Percentiles rank a stretch among this genome's conserved stretches.
These are phyloP conservation scores for Netelia inedita DNA, from an alignment of 2,888 invertebrate genomes.

Conservation along the genomic window DNA sequence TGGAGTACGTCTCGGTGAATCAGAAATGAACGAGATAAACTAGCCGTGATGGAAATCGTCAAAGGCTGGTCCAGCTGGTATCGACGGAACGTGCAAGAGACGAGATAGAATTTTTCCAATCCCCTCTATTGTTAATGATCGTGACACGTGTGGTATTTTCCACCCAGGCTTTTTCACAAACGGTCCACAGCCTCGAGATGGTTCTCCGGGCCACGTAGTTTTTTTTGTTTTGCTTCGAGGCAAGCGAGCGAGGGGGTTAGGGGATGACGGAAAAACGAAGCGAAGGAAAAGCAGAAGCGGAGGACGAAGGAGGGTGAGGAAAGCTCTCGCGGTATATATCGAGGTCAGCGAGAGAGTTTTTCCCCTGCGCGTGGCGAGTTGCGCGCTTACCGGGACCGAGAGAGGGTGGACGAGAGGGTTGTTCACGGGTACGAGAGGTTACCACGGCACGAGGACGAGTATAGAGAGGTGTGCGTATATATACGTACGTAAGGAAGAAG, in stretches of 20 bases:
- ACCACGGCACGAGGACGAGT: constrained; percentile 71
- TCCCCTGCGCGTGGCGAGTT: constrained; percentile 82
- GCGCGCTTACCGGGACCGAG: constrained; percentile 70
- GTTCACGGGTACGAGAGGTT: constrained; percentile 76
- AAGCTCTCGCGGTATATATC: constrained; percentile 72
- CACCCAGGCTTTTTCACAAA: constrained; percentile 30
- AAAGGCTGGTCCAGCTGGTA: neutral
- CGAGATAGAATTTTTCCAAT: neutral
- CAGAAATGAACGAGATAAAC: constrained; percentile 46
- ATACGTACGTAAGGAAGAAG: constrained; percentile 32
- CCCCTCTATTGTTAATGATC: constrained; percentile 61
- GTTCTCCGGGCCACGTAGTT: constrained; percentile 5
- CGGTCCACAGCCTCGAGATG: constrained; percentile 24
- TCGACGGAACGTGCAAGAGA: constrained; percentile 12
- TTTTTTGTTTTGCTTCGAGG: constrained; percentile 13
- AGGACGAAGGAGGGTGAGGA: constrained; percentile 40
- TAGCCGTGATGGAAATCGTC: constrained; percentile 38
- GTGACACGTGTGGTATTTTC: constrained; percentile 47
- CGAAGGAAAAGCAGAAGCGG: constrained; percentile 68
- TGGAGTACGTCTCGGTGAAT: constrained; percentile 65
- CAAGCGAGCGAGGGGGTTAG: constrained; percentile 9
- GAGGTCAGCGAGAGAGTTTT: constrained; percentile 83
- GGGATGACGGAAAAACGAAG: constrained; percentile 65
- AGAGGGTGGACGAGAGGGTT: constrained; percentile 49
- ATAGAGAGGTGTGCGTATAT: constrained; percentile 29